A percentile compares a stretch with the other conserved stretches of the same genome.
These are phyloP conservation scores for Pseudeuparius sepicola DNA, from an alignment of 2,888 invertebrate genomes.

Conservation along the genomic window DNA sequence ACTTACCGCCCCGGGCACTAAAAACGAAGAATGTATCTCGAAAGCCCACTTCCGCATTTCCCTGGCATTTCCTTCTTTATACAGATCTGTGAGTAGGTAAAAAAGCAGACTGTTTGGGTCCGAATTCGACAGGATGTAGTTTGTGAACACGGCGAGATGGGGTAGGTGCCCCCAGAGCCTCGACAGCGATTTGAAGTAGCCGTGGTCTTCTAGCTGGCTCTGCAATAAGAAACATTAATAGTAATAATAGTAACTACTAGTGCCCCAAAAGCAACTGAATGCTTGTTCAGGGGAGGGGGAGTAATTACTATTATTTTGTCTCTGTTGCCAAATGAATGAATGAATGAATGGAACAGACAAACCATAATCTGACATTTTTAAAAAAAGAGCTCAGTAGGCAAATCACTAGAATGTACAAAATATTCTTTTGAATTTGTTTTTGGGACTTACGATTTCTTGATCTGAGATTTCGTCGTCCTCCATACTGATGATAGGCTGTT, in stretches of 20 bases:
- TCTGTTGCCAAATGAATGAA: too few species aligned
- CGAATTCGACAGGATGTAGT: constrained; percentile 76
- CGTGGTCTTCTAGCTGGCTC: constrained; percentile 72
- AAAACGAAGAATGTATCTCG: constrained; percentile 95
- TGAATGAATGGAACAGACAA: too few species aligned
- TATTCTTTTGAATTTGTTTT: too few species aligned
- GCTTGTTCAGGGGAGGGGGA: too few species aligned
- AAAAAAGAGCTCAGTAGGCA: too few species aligned
- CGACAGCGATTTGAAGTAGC: constrained; percentile 78
- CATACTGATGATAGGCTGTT: constrained; percentile 86
- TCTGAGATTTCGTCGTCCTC: constrained; percentile 91
- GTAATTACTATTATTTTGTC: too few species aligned
- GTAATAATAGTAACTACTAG: constrained; percentile 7
- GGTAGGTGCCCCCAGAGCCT: constrained; percentile 78
- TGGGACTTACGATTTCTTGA: constrained; percentile 69
- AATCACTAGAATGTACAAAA: too few species aligned
- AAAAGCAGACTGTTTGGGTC: constrained; percentile 59
- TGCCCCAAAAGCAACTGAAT: too few species aligned
- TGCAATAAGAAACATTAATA: constrained; percentile 35
- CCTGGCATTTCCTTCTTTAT: constrained; percentile 73
- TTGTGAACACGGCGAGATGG: constrained; percentile 89
- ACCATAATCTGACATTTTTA: too few species aligned
- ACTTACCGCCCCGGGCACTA: constrained; percentile 79
- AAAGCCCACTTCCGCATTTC: constrained; percentile 98
- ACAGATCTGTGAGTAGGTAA: constrained; percentile 86